Conservation (phyloP, 2,888 invertebrate genomes). For the Paralinhomoeus sp. region DNA sequence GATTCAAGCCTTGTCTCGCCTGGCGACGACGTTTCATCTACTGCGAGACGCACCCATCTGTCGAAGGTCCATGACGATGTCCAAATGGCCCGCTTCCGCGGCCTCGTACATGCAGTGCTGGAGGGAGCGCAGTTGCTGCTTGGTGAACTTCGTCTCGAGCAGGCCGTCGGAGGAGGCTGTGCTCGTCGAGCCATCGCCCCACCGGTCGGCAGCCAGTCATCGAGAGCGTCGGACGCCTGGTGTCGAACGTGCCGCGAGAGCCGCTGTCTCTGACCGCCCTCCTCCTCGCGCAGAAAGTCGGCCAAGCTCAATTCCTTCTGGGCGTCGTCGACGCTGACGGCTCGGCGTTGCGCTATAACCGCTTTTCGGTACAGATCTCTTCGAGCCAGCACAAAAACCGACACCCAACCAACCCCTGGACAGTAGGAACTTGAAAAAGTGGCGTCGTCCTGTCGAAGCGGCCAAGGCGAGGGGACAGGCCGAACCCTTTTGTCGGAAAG, state of each 20-base stretch:
- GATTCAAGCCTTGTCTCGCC: neutral
- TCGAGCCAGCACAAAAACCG: neutral
- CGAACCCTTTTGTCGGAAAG: conserved; percentile 36
- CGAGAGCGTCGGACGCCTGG: neutral
- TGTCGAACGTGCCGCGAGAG: too few species aligned
- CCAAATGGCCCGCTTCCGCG: conserved; percentile 67
- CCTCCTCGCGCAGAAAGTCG: conserved; percentile 2
- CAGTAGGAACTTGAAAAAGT: conserved; percentile 28
- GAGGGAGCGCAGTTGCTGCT: conserved; percentile 4
- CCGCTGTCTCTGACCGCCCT: conserved; percentile 1
- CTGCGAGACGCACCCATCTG: conserved; percentile 36
- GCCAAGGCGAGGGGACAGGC: conserved; percentile 71
- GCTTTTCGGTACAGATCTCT: too few species aligned
- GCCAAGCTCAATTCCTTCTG: conserved; percentile 1
- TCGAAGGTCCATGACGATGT: conserved; percentile 63
- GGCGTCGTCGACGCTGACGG: too few species aligned
- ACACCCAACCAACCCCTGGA: neutral
- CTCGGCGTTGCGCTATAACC: too few species aligned
- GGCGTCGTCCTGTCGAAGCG: conserved; percentile 60
- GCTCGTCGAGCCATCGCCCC: too few species aligned
- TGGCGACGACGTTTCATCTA: neutral
- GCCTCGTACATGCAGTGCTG: conserved; percentile 75
- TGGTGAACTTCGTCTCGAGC: neutral
- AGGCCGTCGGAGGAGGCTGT: too few species aligned
- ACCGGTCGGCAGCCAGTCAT: too few species aligned